Conservation (phyloP, 1,140 invertebrate genomes). For the Arion vulgaris region DNA sequence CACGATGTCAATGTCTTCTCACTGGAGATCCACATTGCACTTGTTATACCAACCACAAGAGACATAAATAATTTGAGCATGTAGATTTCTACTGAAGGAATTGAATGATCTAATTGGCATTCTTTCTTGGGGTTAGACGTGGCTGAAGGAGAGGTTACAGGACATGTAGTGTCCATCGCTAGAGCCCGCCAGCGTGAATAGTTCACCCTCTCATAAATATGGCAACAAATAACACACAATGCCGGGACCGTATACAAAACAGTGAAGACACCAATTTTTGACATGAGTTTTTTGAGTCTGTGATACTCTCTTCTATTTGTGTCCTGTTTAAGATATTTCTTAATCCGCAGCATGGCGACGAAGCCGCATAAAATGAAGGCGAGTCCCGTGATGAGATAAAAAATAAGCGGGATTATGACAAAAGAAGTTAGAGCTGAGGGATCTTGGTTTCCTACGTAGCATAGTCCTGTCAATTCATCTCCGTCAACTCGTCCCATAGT, state of each 20-base stretch:
- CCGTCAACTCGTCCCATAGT: constrained; percentile 97
- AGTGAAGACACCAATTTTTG: constrained; percentile 94
- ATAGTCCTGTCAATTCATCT: constrained; percentile 95
- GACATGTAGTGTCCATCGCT: constrained; percentile 51
- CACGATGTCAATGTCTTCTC: constrained; percentile 70
- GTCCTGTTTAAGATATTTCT: constrained; percentile 88
- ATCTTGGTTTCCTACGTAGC: constrained; percentile 95
- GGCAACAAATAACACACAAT: constrained; percentile 90
- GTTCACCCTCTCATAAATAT: constrained; percentile 87
- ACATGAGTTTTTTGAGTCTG: constrained; percentile 78
- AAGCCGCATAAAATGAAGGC: constrained; percentile 95
- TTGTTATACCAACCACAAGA: constrained; percentile 77
- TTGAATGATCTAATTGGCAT: constrained; percentile 68
- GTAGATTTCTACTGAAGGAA: constrained; percentile 71
- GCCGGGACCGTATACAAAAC: constrained; percentile 97
- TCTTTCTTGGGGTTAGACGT: constrained; percentile 40
- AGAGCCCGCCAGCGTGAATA: constrained; percentile 59
- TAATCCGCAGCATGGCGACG: constrained; percentile 93
- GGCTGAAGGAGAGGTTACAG: background rate
- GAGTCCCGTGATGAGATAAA: constrained; percentile 94
- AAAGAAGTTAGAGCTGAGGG: constrained; percentile 88
- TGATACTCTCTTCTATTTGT: constrained; percentile 61
- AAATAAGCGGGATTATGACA: constrained; percentile 89
- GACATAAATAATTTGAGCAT: constrained; percentile 80
- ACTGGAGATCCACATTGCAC: constrained; percentile 73